phyloP scores from a whole-genome alignment of 2,888 invertebrate species.

The Monopis laevigella region DNA sequence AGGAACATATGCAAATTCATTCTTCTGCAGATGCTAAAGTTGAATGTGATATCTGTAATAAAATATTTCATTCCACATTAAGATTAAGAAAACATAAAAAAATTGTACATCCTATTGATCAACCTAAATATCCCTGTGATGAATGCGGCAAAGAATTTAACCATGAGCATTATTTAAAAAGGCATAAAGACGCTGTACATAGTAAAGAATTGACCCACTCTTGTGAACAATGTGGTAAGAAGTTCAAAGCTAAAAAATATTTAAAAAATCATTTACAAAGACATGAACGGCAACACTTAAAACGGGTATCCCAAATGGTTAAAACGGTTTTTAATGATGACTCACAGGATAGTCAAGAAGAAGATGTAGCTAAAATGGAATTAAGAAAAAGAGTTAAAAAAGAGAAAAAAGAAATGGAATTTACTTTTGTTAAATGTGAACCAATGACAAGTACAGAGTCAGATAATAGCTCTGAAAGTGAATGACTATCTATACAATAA shows the following conservation, averaged over 20 bases:
- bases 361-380: not conserved
- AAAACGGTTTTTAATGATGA: conserved; percentile 40
- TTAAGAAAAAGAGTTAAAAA: not conserved
- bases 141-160: conserved; percentile 57
- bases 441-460: conserved; percentile 46
- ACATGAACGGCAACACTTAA: conserved; percentile 56
- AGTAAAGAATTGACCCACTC: conserved; percentile 46
- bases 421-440: conserved; percentile 58
- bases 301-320: conserved; percentile 51
- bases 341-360: not conserved
- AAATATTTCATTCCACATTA: conserved; percentile 47
- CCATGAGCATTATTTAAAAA: conserved; percentile 45
- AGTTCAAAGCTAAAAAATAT: conserved; percentile 52
- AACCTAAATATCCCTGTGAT: conserved; percentile 48
- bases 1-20: conserved; percentile 58
- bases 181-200: conserved; percentile 50
- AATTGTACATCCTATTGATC: conserved; percentile 46
- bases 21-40: conserved; percentile 48
- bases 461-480: conserved; percentile 24
- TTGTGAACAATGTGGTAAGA: conserved; percentile 52
- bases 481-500: not conserved
- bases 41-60: conserved; percentile 53
- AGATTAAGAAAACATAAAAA: conserved; percentile 56
- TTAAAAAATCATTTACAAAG: conserved; percentile 49
- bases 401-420: conserved; percentile 34